phyloP scores from a whole-genome alignment of 2,113 vertebrate species.

The Semnopithecus entellus region DNA sequence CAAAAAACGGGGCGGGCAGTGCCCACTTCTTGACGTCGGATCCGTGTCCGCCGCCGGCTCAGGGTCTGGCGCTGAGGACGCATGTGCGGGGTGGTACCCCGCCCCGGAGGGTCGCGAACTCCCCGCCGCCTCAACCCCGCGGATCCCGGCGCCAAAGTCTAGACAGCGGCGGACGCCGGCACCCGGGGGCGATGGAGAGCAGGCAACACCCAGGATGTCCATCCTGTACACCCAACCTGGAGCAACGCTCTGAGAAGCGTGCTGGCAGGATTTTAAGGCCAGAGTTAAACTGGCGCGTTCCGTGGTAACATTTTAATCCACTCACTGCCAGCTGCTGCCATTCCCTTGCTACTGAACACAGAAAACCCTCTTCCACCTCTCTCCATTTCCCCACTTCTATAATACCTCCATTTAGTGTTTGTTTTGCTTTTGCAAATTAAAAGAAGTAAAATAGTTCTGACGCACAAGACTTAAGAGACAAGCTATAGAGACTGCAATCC shows the following conservation, averaged over 20 bases:
- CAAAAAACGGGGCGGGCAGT: background rate
- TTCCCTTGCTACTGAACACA: background rate
- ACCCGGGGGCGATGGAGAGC: background rate
- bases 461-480: background rate
- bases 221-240: background rate
- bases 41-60: accelerated
- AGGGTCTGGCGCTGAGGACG: accelerated
- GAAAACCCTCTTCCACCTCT: background rate
- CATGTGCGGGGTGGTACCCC: accelerated
- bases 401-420: background rate
- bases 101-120: accelerated
- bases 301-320: background rate
- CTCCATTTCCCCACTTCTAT: background rate
- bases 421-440: background rate
- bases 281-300: no score
- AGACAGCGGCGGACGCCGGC: accelerated
- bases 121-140: background rate
- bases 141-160: accelerated
- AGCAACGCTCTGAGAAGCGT: background rate
- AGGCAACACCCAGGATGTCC: accelerated
- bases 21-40: background rate
- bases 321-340: background rate
- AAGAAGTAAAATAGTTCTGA: no score
- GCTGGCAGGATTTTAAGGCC: background rate
- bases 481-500: background rate